These are phyloP conservation scores for Mugil cephalus DNA, from an alignment of 2,113 vertebrate species.

Conservation along the genomic window DNA sequence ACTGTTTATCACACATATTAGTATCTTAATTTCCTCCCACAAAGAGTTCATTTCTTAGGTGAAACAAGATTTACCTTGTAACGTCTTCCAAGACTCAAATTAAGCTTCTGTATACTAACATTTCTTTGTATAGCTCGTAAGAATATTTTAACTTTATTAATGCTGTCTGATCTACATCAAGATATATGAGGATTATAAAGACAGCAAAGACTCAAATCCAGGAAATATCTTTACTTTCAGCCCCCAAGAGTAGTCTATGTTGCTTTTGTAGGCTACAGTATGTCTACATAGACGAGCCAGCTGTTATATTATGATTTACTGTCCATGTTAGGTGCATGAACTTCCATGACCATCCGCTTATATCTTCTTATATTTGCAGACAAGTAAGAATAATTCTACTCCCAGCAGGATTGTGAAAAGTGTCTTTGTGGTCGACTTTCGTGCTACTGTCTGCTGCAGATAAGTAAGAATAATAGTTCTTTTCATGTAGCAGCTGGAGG, in stretches of 20 bases:
- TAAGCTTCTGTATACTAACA: neutral
- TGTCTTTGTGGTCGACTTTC: neutral
- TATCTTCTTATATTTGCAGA: neutral
- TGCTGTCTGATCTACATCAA: slow-evolving; percentile 23
- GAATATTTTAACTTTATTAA: slow-evolving; percentile 53
- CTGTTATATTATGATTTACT: no score
- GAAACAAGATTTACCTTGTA: no score
- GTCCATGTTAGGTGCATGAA: neutral
- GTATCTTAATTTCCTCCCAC: neutral
- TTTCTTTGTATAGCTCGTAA: slow-evolving; percentile 29
- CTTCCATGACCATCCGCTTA: neutral
- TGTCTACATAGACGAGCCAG: no score
- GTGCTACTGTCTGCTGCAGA: slow-evolving; percentile 16
- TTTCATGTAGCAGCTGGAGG: neutral
- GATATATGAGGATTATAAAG: neutral
- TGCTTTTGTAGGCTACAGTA: slow-evolving; percentile 16
- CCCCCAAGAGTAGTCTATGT: slow-evolving; percentile 12
- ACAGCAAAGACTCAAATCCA: slow-evolving; percentile 24
- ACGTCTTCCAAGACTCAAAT: neutral
- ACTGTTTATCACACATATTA: no score
- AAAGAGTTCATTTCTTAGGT: neutral
- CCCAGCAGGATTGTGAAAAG: slow-evolving; percentile 4
- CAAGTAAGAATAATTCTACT: neutral
- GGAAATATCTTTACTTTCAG: slow-evolving; percentile 10
- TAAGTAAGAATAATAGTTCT: neutral